Evolutionary conservation across 1,140 invertebrate species (phyloP), one percentile per base, ranked within the genome.

Genomic region (Helicoverpa zea): DNA sequence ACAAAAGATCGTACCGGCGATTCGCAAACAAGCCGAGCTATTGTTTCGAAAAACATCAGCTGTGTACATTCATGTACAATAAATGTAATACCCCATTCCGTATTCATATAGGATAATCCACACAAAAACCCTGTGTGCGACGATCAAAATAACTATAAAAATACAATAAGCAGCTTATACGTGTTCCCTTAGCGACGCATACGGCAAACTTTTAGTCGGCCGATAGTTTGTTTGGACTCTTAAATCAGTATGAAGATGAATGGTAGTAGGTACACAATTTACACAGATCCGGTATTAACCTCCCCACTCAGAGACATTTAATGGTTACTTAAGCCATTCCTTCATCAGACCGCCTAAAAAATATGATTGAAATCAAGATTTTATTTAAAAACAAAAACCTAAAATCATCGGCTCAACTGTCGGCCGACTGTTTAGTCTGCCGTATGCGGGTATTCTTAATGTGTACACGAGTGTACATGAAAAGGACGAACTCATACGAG

Each of bases 111-210:
- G 91, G 92, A 94, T 94, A 91, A 94, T 93, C 91, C 91, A 84
- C 83, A 92, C 90, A 92, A 93, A 90, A 91, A 89, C 87, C 87
- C 74, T 92, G 90, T 92, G 90, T 91, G 87, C 84, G 61, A 82
- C 90, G 90, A 94, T 93, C 93, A 93, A 93, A 94, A 94, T 94
- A 94, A 94, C 92, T 93, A 93, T 93, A 94, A 94, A 93, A 93
- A 92, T 93, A 93, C 91, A 94, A 94, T 94, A 93, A 93, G 90
- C 88, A 90, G 91, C 91, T 93, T 93, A 93, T 90, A 87, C 90
- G 84, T 93, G 90, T 91, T 90, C 83, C 87, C 87, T 87, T 23
- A 23, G 23, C 2, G 0, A 2, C 23, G 2, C 23, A 23, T 2
- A 23, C 23, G 0, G 2, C 23, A 23, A 23, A 23, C 23, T 23